Conservation (phyloP, 2,113 vertebrate genomes). For the Cryptotis parvus region DNA sequence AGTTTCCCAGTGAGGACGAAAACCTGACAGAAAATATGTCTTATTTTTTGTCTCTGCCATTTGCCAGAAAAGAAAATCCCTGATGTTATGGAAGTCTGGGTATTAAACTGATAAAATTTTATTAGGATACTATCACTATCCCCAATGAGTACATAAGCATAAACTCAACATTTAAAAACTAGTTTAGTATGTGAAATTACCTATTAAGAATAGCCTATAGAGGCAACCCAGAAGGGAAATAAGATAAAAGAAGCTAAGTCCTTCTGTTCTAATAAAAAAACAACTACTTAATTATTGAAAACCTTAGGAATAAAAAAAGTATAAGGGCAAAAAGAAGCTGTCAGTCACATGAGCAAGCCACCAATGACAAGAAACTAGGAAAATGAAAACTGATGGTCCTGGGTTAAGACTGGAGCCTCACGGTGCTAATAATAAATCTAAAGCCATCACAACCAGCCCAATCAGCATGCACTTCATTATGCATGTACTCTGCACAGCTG, state of each 20-base stretch:
- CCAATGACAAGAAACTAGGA: neutral
- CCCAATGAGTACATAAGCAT: conserved; percentile 12
- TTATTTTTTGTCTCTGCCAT: conserved; percentile 50
- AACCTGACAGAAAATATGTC: conserved; percentile 40
- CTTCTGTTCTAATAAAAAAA: conserved; percentile 58
- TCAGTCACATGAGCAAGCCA: neutral
- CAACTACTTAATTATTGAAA: conserved; percentile 71
- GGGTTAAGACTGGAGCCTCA: neutral
- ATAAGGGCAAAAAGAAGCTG: conserved; percentile 5
- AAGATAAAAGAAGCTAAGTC: conserved; percentile 39
- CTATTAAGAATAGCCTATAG: conserved; percentile 33
- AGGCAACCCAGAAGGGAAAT: neutral
- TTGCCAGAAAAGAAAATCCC: conserved; percentile 33
- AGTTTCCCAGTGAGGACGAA: conserved; percentile 33
- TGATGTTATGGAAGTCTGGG: neutral
- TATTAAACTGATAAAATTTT: conserved; percentile 55
- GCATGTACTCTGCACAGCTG: neutral
- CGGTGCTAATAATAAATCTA: neutral
- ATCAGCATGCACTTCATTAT: neutral
- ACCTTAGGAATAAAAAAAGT: neutral
- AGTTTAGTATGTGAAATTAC: conserved; percentile 34
- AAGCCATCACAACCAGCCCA: neutral
- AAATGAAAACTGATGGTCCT: neutral
- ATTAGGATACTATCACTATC: conserved; percentile 2
- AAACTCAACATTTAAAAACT: conserved; percentile 53